Conservation (phyloP, 2,888 invertebrate genomes). For the Dasysyrphus tricinctus region DNA sequence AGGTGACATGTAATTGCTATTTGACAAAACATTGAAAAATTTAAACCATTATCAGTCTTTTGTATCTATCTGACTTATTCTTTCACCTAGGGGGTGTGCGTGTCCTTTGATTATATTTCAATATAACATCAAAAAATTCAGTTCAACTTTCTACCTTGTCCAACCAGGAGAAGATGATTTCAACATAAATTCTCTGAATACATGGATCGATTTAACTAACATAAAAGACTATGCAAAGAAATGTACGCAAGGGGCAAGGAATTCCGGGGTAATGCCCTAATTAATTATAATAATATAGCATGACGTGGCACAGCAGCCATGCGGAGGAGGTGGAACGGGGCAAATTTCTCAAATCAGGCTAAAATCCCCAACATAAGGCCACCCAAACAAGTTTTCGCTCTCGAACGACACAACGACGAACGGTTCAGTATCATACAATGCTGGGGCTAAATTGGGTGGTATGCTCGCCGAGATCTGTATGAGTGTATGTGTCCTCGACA, state of each 20-base stretch:
- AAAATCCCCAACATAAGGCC: conserved; percentile 51
- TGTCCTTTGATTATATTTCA: conserved; percentile 50
- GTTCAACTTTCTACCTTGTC: not conserved
- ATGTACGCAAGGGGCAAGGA: not conserved
- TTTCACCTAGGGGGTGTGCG: not conserved
- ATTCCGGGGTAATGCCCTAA: conserved; percentile 67
- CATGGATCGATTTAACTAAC: conserved; percentile 37
- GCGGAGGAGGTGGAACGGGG: conserved; percentile 31
- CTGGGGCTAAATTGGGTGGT: conserved; percentile 12
- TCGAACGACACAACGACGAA: not conserved
- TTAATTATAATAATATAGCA: conserved; percentile 74
- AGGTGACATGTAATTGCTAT: no score
- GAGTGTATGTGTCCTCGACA: conserved; percentile 26
- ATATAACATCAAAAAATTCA: conserved; percentile 24
- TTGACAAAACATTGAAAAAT: conserved; percentile 9
- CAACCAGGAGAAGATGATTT: conserved; percentile 9
- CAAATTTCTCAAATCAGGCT: conserved; percentile 57
- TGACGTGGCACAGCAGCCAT: conserved; percentile 49
- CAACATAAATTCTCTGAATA: conserved; percentile 33
- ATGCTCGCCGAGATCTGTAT: not conserved
- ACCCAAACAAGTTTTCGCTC: conserved; percentile 46
- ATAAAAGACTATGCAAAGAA: not conserved
- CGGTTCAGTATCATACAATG: not conserved
- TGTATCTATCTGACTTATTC: not conserved
- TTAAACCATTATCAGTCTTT: not conserved